These are phyloP conservation scores for Blomia tropicalis DNA, from an alignment of 2,888 invertebrate species.

Conservation along the genomic window DNA sequence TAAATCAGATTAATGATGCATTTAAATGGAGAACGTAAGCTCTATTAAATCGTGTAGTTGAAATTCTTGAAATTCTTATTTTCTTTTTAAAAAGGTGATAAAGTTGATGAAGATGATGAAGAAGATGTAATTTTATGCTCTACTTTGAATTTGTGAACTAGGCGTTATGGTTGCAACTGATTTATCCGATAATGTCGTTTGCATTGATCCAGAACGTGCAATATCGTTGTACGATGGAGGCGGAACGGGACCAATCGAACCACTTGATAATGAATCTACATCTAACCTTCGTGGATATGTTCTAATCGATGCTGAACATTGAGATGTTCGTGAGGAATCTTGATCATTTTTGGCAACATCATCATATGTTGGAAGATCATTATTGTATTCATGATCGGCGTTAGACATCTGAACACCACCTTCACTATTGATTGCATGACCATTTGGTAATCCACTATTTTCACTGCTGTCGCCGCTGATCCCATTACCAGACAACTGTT, in stretches of 20 bases:
- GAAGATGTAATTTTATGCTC: neutral
- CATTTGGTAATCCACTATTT: neutral
- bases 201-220: constrained; percentile 3
- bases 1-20: too few species aligned
- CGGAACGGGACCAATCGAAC: neutral
- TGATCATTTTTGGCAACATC: constrained; percentile 2
- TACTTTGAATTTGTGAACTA: neutral
- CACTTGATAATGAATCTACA: constrained; percentile 1
- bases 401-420: too few species aligned
- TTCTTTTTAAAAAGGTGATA: neutral
- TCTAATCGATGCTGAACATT: too few species aligned
- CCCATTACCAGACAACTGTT: neutral
- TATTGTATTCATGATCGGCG: neutral
- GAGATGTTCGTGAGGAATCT: too few species aligned
- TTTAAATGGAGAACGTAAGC: too few species aligned
- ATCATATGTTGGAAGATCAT: neutral
- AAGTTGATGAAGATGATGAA: neutral
- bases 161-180: neutral
- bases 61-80: too few species aligned
- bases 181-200: neutral
- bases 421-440: neutral
- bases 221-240: neutral
- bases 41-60: too few species aligned
- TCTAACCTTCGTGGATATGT: neutral
- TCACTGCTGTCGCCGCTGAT: neutral